Evolutionary conservation across 2,888 invertebrate genomes (phyloP), one percentile per base, ranked within the genome.

Genomic region (Philonicus albiceps): DNA sequence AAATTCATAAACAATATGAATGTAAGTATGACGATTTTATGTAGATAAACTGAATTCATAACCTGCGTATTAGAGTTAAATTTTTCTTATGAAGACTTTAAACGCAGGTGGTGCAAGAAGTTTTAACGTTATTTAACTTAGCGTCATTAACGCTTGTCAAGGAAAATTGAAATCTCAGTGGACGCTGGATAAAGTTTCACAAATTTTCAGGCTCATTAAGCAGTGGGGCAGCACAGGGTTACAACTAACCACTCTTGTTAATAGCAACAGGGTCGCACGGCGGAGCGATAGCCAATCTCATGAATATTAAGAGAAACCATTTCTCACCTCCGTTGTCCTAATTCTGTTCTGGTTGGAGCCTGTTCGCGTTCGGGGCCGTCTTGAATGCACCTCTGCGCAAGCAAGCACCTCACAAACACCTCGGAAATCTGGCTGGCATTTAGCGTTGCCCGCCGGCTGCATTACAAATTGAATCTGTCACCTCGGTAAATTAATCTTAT

Each of bases 401-500:
- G 64, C 22, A 27, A 27, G 22, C 64, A 27, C 64, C 22, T 55
- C 55, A 22, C 8, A 22, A 55, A 8, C 55, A 22, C 19, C 55
- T 27, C 64, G 27, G 22, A 27, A 64, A 64, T 27, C 27, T 64
- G 27, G 64, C 64, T 74, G 74, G 74, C 74, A 74, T 74, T 74
- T 34, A n/a, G 37, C 7, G 74, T 74, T 34, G n/a, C 74, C 11
- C 31, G 40, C 40, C 13, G 16, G 55, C 37, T 34, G 31, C 27
- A 34, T 31, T 81, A 81, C 64, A 81, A 81, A 81, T 81, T 81
- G 81, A 81, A 55, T 81, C 81, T 81, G 81, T 81, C 81, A 34
- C 37, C 81, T 55, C 1, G 55, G 64, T 27, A 81, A 81, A 81
- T 55, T 81, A 81, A 81, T 81, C 81, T 55, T 55, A 30, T 81